A percentile compares a stretch with the other conserved stretches of the same genome.
phyloP scores from a whole-genome alignment of 2,888 invertebrate genomes.

The Rotaria socialis region DNA sequence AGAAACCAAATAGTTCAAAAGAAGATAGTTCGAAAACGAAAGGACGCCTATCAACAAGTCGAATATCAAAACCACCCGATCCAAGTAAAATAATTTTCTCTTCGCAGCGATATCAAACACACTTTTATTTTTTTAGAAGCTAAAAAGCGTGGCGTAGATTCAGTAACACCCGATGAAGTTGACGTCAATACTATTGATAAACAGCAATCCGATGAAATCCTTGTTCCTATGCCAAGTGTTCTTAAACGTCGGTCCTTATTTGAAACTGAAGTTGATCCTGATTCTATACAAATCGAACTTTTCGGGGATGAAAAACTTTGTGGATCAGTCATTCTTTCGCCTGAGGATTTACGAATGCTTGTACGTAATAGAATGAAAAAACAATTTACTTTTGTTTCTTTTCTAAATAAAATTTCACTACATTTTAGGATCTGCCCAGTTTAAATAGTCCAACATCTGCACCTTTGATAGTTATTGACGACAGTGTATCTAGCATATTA shows the following conservation, averaged over 20 bases:
- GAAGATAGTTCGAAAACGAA: not conserved
- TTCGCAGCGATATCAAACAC: not conserved
- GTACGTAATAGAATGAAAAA: not conserved
- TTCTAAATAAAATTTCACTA: not conserved
- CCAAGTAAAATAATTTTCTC: not conserved
- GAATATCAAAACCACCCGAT: not conserved
- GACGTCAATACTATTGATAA: conserved; percentile 9
- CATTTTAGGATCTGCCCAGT: not conserved
- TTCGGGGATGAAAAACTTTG: not conserved
- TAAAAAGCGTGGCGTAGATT: not conserved
- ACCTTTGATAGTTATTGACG: not conserved
- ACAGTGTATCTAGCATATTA: not conserved
- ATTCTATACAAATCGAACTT: not conserved
- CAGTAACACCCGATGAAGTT: not conserved
- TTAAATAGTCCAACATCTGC: not conserved
- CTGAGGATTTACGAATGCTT: conserved; percentile 34
- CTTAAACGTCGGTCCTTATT: conserved; percentile 26
- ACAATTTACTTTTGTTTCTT: not conserved
- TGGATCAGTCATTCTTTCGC: not conserved
- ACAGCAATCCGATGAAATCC: conserved; percentile 9
- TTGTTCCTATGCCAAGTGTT: conserved; percentile 2
- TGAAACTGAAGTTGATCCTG: not conserved
- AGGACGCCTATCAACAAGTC: not conserved
- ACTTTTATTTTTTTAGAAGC: not conserved
- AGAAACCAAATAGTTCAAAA: not conserved